These are phyloP conservation scores for Rotaria magnacalcarata DNA, from an alignment of 2,888 invertebrate genomes.

Conservation along the genomic window DNA sequence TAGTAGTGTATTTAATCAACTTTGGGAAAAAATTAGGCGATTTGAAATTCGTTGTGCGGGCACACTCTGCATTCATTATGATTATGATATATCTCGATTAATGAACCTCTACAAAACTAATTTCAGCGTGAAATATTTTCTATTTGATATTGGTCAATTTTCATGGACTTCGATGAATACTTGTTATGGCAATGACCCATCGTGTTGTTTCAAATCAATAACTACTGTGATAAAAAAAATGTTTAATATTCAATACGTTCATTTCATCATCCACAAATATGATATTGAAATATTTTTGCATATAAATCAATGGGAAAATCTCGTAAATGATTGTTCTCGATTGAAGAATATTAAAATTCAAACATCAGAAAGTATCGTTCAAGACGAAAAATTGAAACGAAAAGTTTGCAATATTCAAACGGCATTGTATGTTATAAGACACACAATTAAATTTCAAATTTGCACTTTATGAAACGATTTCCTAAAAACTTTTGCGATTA, in stretches of 20 bases:
- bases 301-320: not conserved
- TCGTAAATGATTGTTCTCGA: not conserved
- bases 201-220: not conserved
- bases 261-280: not conserved
- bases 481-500: too few relatives aligned
- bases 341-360: not conserved
- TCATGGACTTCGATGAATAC: not conserved
- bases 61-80: not conserved
- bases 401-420: too few relatives aligned
- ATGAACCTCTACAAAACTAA: not conserved
- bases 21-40: not conserved
- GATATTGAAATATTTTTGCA: not conserved
- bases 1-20: not conserved
- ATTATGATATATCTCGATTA: not conserved
- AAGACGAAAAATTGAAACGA: too few relatives aligned
- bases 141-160: not conserved
- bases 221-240: not conserved
- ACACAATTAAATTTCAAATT: too few relatives aligned
- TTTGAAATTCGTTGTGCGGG: not conserved
- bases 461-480: too few relatives aligned
- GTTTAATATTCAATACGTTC: not conserved
- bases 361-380: too few relatives aligned
- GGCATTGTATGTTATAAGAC: too few relatives aligned
- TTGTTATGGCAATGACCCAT: not conserved
- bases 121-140: not conserved